Conservation (phyloP, 2,888 invertebrate genomes). For the Metacarcinus magister region DNA sequence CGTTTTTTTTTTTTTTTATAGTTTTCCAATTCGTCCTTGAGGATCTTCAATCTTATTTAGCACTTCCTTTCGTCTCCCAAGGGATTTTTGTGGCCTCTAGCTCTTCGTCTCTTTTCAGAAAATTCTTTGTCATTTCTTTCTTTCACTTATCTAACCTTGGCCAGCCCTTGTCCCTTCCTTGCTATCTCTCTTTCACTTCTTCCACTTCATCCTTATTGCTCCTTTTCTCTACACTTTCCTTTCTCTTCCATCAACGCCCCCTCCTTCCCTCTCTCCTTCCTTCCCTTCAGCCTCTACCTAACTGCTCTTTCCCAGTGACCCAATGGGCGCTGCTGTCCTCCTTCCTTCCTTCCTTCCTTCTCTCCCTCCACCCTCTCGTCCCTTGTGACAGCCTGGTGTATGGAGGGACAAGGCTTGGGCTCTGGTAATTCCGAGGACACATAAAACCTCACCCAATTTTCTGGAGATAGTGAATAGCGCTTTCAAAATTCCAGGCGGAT, state of each 20-base stretch:
- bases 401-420: neutral
- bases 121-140: neutral
- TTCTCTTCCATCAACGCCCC: neutral
- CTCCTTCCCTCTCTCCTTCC: neutral
- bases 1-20: neutral
- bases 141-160: neutral
- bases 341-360: constrained; percentile 18
- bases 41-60: constrained; percentile 2
- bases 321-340: neutral
- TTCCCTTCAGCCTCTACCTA: neutral
- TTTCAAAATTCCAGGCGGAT: constrained; percentile 8
- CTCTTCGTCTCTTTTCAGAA: neutral
- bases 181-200: neutral
- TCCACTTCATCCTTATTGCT: constrained; percentile 4
- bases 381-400: constrained; percentile 31
- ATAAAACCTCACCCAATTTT: constrained; percentile 34
- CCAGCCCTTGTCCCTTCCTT: neutral
- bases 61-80: constrained; percentile 18
- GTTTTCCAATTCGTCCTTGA: neutral
- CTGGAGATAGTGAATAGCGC: constrained; percentile 28
- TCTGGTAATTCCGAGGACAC: constrained; percentile 33
- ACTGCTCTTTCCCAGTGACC: neutral
- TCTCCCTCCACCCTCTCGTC: neutral
- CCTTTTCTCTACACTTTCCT: neutral
- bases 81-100: neutral